Conservation (phyloP, 1,140 invertebrate genomes). For the Xylocopa sonorina region DNA sequence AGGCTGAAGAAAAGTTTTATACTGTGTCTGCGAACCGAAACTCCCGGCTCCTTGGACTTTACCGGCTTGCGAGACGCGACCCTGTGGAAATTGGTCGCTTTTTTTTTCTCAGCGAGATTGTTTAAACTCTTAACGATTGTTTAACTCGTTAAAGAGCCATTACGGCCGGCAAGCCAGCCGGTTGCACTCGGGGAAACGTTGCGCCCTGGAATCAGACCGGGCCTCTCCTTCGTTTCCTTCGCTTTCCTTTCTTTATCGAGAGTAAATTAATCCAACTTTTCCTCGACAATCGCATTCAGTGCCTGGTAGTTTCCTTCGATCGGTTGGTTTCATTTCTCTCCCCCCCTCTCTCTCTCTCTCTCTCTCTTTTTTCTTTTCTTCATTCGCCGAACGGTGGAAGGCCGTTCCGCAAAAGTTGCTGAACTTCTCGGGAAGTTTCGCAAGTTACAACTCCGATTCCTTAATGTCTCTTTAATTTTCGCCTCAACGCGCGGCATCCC, state of each 20-base stretch:
- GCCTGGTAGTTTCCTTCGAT: constrained; percentile 27
- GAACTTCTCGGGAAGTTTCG: neutral
- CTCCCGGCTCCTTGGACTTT: constrained; percentile 4
- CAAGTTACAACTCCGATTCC: neutral
- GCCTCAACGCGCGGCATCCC: neutral
- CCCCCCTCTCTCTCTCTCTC: too few species aligned
- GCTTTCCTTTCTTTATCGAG: constrained; percentile 51
- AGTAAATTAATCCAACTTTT: constrained; percentile 70
- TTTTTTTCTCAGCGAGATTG: constrained; percentile 67
- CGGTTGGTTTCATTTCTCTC: neutral
- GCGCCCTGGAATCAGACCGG: constrained; percentile 8
- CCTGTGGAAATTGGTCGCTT: constrained; percentile 45
- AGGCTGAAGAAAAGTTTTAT: constrained; percentile 49
- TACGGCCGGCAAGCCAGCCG: constrained; percentile 65
- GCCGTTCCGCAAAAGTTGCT: neutral
- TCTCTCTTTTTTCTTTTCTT: neutral
- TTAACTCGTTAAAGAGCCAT: constrained; percentile 80
- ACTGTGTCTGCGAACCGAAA: constrained; percentile 13
- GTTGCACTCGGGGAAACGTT: constrained; percentile 67
- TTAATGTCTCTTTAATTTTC: constrained; percentile 14
- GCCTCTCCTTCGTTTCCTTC: constrained; percentile 27
- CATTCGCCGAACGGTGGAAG: neutral
- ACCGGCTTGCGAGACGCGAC: constrained; percentile 3
- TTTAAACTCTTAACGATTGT: constrained; percentile 80
- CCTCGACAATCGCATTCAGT: constrained; percentile 7